A percentile compares a stretch with the other conserved stretches of the same genome.
Evolutionary conservation across 2,113 vertebrate species (phyloP).

Genomic region (Lycaon pictus): DNA sequence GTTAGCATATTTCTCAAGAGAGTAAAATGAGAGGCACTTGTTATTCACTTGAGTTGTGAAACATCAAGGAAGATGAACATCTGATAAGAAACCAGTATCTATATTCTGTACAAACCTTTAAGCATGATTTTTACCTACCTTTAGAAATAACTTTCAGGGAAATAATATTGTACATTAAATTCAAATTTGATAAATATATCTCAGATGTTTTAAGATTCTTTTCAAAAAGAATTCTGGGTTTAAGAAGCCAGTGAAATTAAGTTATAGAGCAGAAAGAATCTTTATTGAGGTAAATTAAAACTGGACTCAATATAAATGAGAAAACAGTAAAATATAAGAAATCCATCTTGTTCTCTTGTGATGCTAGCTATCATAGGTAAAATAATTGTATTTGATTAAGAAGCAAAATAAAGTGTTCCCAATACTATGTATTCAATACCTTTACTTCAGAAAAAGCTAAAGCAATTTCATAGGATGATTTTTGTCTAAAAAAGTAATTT

Average conservation of each 20-base stretch:
- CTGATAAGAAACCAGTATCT: constrained; percentile 38
- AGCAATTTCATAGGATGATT: constrained; percentile 68
- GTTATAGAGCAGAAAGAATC: neutral
- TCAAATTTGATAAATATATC: neutral
- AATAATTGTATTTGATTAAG: constrained; percentile 61
- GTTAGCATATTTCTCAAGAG: constrained; percentile 70
- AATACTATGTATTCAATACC: constrained; percentile 32
- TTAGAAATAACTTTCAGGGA: constrained; percentile 53
- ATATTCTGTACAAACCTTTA: neutral
- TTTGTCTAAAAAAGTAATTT: constrained; percentile 76
- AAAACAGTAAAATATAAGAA: constrained; percentile 39
- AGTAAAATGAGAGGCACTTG: constrained; percentile 66
- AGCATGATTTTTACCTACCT: constrained; percentile 18
- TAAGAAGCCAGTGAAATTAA: constrained; percentile 19
- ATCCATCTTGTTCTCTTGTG: constrained; percentile 36
- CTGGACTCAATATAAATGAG: constrained; percentile 3
- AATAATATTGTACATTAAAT: constrained; percentile 48
- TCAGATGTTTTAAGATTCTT: constrained; percentile 47
- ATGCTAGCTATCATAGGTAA: constrained; percentile 54
- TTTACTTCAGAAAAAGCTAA: constrained; percentile 58
- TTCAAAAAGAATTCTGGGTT: neutral
- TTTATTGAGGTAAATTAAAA: constrained; percentile 64
- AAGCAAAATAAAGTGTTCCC: constrained; percentile 45
- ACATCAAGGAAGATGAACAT: constrained; percentile 32
- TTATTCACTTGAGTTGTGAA: constrained; percentile 55